These are phyloP conservation scores for Meleagris gallopavo DNA, from an alignment of 2,113 vertebrate genomes.

Conservation along the genomic window DNA sequence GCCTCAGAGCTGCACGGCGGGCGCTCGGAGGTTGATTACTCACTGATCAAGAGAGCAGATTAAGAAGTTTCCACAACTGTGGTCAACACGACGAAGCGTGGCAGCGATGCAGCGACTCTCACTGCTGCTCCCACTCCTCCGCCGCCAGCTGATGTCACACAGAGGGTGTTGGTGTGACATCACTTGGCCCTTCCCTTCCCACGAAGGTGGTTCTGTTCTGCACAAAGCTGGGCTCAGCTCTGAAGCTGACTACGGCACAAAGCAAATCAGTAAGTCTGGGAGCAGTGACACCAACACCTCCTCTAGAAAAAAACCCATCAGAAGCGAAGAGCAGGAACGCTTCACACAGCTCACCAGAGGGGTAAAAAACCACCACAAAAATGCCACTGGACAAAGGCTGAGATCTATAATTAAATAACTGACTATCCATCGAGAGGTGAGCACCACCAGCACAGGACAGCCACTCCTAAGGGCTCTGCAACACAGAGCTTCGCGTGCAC, in stretches of 20 bases:
- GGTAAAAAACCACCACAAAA: background rate
- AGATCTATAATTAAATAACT: background rate
- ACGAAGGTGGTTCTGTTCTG: fast-evolving
- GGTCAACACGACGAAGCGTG: fast-evolving
- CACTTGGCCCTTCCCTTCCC: background rate
- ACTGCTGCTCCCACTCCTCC: background rate
- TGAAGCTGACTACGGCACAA: background rate
- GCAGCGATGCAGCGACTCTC: background rate
- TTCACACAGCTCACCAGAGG: background rate
- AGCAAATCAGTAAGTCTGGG: background rate
- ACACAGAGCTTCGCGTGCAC: fast-evolving
- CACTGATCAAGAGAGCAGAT: background rate
- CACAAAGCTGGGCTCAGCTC: background rate
- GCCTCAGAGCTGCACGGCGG: background rate
- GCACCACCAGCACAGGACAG: background rate
- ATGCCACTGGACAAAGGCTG: background rate
- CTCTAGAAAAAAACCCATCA: background rate
- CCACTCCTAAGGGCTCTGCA: background rate
- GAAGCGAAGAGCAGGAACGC: background rate
- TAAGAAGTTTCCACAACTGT: background rate
- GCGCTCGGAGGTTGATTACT: background rate
- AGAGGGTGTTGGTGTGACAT: background rate
- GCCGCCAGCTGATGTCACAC: background rate
- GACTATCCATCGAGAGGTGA: fast-evolving
- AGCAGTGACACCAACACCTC: background rate